Conservation (phyloP, 2,797 vertebrate genomes). For the Cuniculus paca region DNA sequence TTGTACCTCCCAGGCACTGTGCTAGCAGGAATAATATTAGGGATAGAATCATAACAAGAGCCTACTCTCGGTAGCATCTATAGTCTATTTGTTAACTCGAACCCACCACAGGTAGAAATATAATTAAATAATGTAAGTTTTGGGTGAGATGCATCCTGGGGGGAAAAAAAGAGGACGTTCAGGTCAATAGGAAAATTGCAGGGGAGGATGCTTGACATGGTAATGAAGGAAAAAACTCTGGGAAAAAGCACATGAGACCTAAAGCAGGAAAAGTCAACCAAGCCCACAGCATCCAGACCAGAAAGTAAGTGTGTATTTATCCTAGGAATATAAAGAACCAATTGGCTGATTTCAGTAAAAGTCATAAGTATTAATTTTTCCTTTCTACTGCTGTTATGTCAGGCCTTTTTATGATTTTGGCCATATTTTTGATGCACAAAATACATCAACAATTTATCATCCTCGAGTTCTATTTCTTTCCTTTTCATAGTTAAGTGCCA, state of each 20-base stretch:
- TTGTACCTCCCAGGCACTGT: background rate
- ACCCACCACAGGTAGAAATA: background rate
- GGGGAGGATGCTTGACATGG: no score
- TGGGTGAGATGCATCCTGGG: background rate
- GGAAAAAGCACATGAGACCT: background rate
- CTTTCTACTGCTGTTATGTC: background rate
- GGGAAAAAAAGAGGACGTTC: background rate
- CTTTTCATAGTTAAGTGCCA: constrained; percentile 16
- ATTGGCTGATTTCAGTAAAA: background rate
- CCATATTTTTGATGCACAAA: background rate
- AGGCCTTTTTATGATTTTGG: background rate
- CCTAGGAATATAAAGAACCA: background rate
- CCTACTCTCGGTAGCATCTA: background rate
- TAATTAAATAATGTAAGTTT: background rate
- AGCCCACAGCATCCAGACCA: fast-evolving
- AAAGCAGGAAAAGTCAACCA: background rate
- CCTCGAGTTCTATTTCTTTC: background rate
- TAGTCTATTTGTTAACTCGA: background rate
- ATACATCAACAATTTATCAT: background rate
- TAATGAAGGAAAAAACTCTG: background rate
- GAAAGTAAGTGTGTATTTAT: background rate
- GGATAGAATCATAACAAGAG: background rate
- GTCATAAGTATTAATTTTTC: background rate
- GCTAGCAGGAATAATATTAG: background rate
- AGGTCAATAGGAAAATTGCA: background rate